Percentiles rank a stretch among this genome's conserved stretches.
Evolutionary conservation across 2,113 vertebrate genomes (phyloP).

Genomic region (Sylvia atricapilla): DNA sequence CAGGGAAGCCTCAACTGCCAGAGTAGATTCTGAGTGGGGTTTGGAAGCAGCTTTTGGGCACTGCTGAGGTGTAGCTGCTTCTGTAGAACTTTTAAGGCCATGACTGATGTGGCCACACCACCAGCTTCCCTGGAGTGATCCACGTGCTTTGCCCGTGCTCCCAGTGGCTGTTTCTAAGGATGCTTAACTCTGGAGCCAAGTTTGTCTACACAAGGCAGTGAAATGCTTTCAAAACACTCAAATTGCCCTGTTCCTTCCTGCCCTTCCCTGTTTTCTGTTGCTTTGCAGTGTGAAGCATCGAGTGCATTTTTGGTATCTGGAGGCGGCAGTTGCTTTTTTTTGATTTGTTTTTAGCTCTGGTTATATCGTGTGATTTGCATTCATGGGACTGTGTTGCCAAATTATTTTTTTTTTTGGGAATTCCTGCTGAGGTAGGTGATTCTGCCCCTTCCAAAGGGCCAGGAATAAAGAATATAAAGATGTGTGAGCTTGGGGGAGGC

Average conservation of each 20-base stretch:
- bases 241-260: background rate
- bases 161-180: background rate
- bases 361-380: background rate
- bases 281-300: slow-evolving; percentile 16
- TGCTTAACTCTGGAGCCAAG: background rate
- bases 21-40: background rate
- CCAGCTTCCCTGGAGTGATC: background rate
- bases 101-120: background rate
- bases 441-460: background rate
- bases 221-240: background rate
- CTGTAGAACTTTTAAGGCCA: accelerated
- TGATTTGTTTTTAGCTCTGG: background rate
- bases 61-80: background rate
- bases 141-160: background rate
- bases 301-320: background rate
- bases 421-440: background rate
- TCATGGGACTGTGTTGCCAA: background rate
- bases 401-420: background rate
- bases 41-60: background rate
- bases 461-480: background rate
- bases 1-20: background rate
- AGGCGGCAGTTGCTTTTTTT: background rate
- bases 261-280: background rate
- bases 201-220: background rate
- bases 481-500: background rate